Percentiles rank a stretch among this genome's conserved stretches.
Conservation (phyloP, 2,113 vertebrate species). For the Rhinichthys klamathensis region DNA sequence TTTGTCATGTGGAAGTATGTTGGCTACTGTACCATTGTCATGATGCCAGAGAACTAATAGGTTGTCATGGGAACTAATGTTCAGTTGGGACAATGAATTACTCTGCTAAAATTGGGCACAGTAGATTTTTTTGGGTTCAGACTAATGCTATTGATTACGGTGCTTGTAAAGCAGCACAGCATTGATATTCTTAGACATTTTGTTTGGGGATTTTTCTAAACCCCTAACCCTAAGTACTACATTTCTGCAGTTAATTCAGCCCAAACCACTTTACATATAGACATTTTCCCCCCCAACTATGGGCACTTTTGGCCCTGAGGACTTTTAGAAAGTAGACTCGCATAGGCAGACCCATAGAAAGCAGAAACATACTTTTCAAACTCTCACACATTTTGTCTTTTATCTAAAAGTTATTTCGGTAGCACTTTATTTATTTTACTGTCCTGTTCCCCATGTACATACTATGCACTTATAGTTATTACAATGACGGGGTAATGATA, state of each 20-base stretch:
- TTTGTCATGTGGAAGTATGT: slow-evolving; percentile 26
- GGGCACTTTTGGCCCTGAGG: background rate
- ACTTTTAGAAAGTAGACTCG: background rate
- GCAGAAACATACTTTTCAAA: background rate
- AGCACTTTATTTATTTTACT: too few relatives aligned
- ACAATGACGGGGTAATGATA: too few relatives aligned
- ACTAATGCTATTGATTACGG: slow-evolving; percentile 30
- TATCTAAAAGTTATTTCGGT: too few relatives aligned
- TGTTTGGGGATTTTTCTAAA: background rate
- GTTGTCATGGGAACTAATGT: slow-evolving; percentile 50
- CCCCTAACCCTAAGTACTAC: background rate
- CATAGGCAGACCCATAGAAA: background rate
- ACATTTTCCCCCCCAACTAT: background rate
- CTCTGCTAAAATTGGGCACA: slow-evolving; percentile 11
- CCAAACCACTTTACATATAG: slow-evolving; percentile 2
- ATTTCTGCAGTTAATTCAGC: background rate
- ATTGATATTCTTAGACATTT: slow-evolving; percentile 12
- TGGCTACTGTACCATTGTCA: slow-evolving; percentile 22
- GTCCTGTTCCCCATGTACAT: too few relatives aligned
- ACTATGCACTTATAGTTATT: too few relatives aligned
- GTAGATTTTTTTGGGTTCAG: background rate
- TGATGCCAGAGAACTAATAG: slow-evolving; percentile 15
- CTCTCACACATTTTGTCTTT: background rate
- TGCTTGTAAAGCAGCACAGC: background rate
- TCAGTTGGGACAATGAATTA: slow-evolving; percentile 18